Conservation (phyloP, 2,113 vertebrate species). For the Salvelinus alpinus region DNA sequence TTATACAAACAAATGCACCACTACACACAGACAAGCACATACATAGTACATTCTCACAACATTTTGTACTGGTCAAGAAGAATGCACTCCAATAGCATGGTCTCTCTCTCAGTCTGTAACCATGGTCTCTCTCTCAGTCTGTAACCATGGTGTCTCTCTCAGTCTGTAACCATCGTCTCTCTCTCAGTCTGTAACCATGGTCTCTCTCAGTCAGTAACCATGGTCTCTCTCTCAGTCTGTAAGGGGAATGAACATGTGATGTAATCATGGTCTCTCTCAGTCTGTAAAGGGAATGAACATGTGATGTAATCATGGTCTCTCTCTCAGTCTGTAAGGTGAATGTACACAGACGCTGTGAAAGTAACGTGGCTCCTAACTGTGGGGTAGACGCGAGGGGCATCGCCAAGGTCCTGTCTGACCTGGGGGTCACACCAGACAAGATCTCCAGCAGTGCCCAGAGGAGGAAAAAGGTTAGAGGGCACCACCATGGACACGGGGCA, state of each 20-base stretch:
- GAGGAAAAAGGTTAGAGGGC: conserved; percentile 84
- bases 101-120: not conserved
- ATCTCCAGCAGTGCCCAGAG: conserved; percentile 90
- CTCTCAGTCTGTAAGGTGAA: conserved; percentile 95
- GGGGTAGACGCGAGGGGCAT: conserved; percentile 94
- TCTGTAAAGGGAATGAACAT: no score
- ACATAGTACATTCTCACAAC: not conserved
- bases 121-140: not conserved
- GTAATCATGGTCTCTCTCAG: no score
- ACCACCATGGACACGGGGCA: no score
- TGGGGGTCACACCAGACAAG: conserved; percentile 95
- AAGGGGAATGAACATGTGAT: not conserved
- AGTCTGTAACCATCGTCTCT: no score
- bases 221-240: not conserved
- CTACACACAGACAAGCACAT: not conserved
- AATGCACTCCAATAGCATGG: no score
- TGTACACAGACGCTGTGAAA: conserved; percentile 95
- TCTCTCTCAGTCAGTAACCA: not conserved
- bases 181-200: not conserved
- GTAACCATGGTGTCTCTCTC: not conserved
- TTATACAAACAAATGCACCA: not conserved
- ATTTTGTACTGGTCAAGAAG: not conserved
- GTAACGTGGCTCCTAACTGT: conserved; percentile 94
- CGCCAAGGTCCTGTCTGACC: conserved; percentile 93
- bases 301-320: no score